phyloP scores from a whole-genome alignment of 2,113 vertebrate species.

The Corydoras sp. region DNA sequence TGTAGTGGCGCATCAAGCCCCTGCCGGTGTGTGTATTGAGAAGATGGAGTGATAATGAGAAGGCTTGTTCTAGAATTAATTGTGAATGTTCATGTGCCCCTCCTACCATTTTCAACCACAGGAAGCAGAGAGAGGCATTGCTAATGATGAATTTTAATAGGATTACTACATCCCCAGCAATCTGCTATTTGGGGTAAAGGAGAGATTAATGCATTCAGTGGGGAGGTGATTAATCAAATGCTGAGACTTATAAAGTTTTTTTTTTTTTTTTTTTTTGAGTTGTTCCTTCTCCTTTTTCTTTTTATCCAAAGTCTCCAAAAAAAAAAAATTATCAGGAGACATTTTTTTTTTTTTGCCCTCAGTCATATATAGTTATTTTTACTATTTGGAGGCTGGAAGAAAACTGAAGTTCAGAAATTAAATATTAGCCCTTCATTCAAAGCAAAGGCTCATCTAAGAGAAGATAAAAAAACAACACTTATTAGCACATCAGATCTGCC shows the following conservation, averaged over 20 bases:
- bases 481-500: conserved; percentile 14
- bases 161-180: conserved; percentile 56
- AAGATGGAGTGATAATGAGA: conserved; percentile 48
- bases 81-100: conserved; percentile 43
- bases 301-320: background rate
- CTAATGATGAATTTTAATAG: conserved; percentile 61
- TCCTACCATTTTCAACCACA: conserved; percentile 39
- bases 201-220: conserved; percentile 52
- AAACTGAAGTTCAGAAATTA: background rate
- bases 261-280: background rate
- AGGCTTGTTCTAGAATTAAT: conserved; percentile 49
- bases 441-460: background rate
- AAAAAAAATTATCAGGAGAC: conserved; percentile 5
- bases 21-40: conserved; percentile 14
- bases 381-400: background rate
- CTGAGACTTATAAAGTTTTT: conserved; percentile 44
- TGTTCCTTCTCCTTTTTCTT: background rate
- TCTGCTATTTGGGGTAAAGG: conserved; percentile 49
- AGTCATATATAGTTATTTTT: background rate
- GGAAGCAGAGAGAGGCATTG: conserved; percentile 39
- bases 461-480: background rate
- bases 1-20: conserved; percentile 33
- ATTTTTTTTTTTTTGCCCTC: background rate
- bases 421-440: background rate
- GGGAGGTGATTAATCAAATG: conserved; percentile 50